These are phyloP conservation scores for Apomyelois bistriatella DNA, from an alignment of 2,888 invertebrate species.

Conservation along the genomic window DNA sequence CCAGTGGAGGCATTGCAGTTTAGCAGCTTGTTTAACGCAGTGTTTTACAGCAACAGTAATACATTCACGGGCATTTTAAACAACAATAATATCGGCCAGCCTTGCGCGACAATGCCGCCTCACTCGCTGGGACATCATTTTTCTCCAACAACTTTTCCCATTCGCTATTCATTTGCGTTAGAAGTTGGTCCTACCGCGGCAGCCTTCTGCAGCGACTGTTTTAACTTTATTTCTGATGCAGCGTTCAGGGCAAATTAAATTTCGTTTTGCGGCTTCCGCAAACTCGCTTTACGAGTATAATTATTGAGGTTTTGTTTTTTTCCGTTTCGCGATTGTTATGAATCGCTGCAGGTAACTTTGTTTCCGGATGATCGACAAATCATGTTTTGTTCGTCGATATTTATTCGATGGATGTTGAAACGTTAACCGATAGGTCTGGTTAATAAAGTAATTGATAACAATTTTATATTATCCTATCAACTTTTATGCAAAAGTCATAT, in stretches of 20 bases:
- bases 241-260: slow-evolving; percentile 80
- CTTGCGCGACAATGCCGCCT: slow-evolving; percentile 53
- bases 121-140: slow-evolving; percentile 72
- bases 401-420: slow-evolving; percentile 23
- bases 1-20: slow-evolving; percentile 6
- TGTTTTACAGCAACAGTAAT: slow-evolving; percentile 32
- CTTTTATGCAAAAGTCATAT: too few species aligned
- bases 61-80: slow-evolving; percentile 55
- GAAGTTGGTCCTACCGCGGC: slow-evolving; percentile 71
- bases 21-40: slow-evolving; percentile 13
- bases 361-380: slow-evolving; percentile 38
- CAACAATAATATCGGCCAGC: slow-evolving; percentile 64
- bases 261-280: slow-evolving; percentile 78
- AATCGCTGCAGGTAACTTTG: slow-evolving; percentile 54
- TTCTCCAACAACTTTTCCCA: slow-evolving; percentile 77
- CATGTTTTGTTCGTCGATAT: slow-evolving; percentile 28
- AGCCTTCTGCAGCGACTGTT: slow-evolving; percentile 76
- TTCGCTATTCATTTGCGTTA: slow-evolving; percentile 80
- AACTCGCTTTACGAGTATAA: slow-evolving; percentile 72
- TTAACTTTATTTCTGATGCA: slow-evolving; percentile 80
- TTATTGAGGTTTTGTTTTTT: slow-evolving; percentile 60
- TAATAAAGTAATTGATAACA: too few species aligned
- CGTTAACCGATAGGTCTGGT: slow-evolving; percentile 5
- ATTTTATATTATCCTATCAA: too few species aligned
- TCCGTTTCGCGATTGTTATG: slow-evolving; percentile 46